These are phyloP conservation scores for Platycnemis pennipes DNA, from an alignment of 2,888 invertebrate species.

Conservation along the genomic window DNA sequence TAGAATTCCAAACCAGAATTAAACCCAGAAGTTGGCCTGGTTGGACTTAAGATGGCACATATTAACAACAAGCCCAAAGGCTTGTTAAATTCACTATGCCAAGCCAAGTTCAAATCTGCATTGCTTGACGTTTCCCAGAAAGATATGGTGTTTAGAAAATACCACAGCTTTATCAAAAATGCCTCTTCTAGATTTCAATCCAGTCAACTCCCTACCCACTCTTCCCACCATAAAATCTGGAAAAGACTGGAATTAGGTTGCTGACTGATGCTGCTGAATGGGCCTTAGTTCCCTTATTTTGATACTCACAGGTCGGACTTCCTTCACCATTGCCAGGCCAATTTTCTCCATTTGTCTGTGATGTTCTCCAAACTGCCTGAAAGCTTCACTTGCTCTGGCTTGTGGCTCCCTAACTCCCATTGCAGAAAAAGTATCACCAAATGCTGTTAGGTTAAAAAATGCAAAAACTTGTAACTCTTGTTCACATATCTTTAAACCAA, in stretches of 20 bases:
- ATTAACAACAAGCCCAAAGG: too few relatives aligned
- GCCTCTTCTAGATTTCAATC: too few relatives aligned
- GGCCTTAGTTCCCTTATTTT: background rate
- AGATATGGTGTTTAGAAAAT: too few relatives aligned
- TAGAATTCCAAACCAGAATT: too few relatives aligned
- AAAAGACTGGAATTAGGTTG: slow-evolving; percentile 10
- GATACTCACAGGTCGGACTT: slow-evolving; percentile 90
- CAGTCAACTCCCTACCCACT: too few relatives aligned
- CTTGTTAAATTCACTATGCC: too few relatives aligned
- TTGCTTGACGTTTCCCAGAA: too few relatives aligned
- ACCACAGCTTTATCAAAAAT: too few relatives aligned
- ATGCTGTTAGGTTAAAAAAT: slow-evolving; percentile 80
- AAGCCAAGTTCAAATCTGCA: too few relatives aligned
- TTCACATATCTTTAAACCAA: background rate
- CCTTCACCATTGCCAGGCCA: slow-evolving; percentile 93
- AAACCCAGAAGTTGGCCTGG: too few relatives aligned
- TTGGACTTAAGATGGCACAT: too few relatives aligned
- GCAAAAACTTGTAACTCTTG: slow-evolving; percentile 77
- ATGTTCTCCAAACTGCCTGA: slow-evolving; percentile 95
- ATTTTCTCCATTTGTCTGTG: slow-evolving; percentile 95
- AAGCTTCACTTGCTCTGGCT: slow-evolving; percentile 96
- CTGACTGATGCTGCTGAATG: background rate
- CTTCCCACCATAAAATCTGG: background rate
- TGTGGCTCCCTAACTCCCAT: slow-evolving; percentile 98
- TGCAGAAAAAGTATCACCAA: slow-evolving; percentile 96